Evolutionary conservation across 2,113 vertebrate genomes (phyloP).

Genomic region (Ardeotis arabs): DNA sequence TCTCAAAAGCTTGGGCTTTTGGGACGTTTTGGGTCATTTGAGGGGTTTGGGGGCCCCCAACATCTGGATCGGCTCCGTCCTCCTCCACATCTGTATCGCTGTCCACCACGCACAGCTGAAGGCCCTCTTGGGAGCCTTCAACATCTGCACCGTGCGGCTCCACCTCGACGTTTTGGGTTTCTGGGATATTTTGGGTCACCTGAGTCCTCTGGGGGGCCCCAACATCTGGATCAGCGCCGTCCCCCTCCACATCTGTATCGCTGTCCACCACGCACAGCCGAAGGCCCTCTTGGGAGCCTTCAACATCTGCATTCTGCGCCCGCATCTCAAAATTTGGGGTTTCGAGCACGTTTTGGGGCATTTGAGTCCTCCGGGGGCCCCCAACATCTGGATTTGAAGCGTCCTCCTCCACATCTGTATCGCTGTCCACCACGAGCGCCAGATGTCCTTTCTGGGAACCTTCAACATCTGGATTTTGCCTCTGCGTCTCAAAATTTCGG

Average conservation of each 20-base stretch:
- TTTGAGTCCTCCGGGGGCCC: fast-evolving
- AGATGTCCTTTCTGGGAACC: fast-evolving
- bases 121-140: no score
- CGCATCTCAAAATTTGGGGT: fast-evolving
- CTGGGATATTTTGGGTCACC: no score
- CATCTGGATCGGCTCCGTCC: no score
- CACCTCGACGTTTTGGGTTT: no score
- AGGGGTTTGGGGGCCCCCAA: no score
- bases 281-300: fast-evolving
- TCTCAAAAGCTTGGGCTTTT: no score
- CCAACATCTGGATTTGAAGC: fast-evolving
- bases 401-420: neutral
- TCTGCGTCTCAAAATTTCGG: fast-evolving
- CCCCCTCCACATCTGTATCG: neutral
- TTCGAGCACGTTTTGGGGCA: fast-evolving
- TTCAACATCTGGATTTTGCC: neutral
- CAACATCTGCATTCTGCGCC: neutral
- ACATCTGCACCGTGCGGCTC: no score
- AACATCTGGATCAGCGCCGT: neutral
- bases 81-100: no score
- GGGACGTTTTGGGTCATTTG: no score
- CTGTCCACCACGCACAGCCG: neutral
- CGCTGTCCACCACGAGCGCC: fast-evolving
- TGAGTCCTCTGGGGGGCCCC: neutral
- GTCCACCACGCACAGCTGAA: no score